phyloP scores from a whole-genome alignment of 2,113 vertebrate species.

The Megaceryle torquata region DNA sequence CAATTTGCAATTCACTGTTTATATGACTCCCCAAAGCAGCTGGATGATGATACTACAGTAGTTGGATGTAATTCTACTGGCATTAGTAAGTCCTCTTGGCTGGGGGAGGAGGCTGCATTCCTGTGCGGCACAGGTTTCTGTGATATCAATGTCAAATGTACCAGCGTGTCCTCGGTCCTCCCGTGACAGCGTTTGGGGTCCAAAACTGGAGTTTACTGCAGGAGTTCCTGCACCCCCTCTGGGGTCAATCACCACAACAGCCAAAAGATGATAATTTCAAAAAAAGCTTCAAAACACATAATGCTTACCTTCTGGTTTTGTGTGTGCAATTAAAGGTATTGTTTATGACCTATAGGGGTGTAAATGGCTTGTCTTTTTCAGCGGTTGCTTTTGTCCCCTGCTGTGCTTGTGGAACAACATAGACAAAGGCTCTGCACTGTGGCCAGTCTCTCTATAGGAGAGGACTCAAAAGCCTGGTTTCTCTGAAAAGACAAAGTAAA shows the following conservation, averaged over 20 bases:
- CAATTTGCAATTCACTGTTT: background rate
- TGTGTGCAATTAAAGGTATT: background rate
- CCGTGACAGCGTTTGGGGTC: fast-evolving
- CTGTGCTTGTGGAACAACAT: background rate
- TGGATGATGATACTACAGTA: fast-evolving
- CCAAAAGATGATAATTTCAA: fast-evolving
- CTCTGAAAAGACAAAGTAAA: background rate
- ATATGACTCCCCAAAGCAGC: background rate
- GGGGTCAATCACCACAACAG: background rate
- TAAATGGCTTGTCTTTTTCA: background rate
- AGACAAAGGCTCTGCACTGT: background rate
- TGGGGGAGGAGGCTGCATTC: background rate
- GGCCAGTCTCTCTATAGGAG: background rate
- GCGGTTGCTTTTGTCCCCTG: background rate
- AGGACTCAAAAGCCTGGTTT: background rate
- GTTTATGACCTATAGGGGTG: background rate
- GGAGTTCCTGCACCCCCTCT: background rate
- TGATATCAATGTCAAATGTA: background rate
- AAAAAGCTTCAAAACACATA: background rate
- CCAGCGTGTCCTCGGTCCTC: background rate
- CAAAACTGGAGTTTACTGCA: fast-evolving
- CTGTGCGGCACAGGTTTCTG: background rate
- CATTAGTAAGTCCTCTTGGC: background rate
- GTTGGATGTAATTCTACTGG: background rate
- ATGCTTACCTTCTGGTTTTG: background rate